phyloP scores from a whole-genome alignment of 1,140 invertebrate genomes.

The Camponotus vicinus region DNA sequence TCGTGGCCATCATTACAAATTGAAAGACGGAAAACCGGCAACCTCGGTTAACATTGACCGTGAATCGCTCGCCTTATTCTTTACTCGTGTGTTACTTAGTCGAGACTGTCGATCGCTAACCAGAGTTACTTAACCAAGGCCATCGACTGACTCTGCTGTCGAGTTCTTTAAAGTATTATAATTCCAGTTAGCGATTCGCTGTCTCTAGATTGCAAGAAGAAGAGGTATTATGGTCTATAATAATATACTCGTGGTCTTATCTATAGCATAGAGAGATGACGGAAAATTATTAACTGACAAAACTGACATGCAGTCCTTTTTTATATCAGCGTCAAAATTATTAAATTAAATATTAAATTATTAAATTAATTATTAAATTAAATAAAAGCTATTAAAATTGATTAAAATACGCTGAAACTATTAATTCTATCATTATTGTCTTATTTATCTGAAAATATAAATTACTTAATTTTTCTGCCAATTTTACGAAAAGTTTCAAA shows the following conservation, averaged over 20 bases:
- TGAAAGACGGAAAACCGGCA: constrained; percentile 8
- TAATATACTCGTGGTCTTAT: background rate
- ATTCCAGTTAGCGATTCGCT: constrained; percentile 17
- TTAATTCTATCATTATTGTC: background rate
- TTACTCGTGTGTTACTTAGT: constrained; percentile 5
- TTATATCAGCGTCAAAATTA: background rate
- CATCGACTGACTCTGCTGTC: constrained; percentile 28
- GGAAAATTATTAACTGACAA: background rate
- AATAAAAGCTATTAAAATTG: background rate
- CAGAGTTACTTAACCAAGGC: constrained; percentile 33
- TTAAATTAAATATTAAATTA: background rate
- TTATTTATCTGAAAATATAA: background rate
- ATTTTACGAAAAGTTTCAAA: constrained; percentile 1
- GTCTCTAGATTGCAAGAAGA: background rate
- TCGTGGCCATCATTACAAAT: constrained; percentile 47
- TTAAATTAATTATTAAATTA: background rate
- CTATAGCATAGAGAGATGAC: background rate
- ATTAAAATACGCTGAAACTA: background rate
- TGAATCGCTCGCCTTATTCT: constrained; percentile 22
- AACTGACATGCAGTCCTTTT: background rate
- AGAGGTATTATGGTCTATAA: background rate
- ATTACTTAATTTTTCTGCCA: background rate
- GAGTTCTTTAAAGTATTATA: constrained; percentile 14
- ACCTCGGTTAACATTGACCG: constrained; percentile 43
- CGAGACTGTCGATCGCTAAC: constrained; percentile 24